Percentiles rank a stretch among this genome's conserved stretches.
phyloP scores from a whole-genome alignment of 1,140 invertebrate genomes.

The Ptiloglossa arizonensis region DNA sequence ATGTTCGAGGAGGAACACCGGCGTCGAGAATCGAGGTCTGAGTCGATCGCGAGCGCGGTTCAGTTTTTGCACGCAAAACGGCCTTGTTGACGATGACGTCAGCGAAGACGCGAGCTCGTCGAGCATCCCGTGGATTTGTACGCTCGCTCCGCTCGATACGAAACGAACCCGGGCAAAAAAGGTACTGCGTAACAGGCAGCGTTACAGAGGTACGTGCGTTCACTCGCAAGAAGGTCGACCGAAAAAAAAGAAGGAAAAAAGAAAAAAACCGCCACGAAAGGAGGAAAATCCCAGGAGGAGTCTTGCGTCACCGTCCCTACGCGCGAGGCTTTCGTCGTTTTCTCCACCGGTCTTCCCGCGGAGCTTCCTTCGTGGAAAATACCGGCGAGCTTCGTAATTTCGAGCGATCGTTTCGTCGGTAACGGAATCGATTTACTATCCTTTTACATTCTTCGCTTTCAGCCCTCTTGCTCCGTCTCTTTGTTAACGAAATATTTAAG shows the following conservation, averaged over 20 bases:
- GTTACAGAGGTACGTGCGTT: conserved; percentile 69
- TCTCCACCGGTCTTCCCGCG: background rate
- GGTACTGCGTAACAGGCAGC: conserved; percentile 68
- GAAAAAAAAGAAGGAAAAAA: conserved; percentile 66
- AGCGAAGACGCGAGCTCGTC: conserved; percentile 47
- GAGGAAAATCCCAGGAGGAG: conserved; percentile 63
- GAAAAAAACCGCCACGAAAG: conserved; percentile 46
- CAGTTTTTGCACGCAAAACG: conserved; percentile 50
- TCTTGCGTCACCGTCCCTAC: conserved; percentile 19
- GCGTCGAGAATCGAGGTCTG: background rate
- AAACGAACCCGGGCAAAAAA: conserved; percentile 58
- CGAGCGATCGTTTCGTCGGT: too few species aligned
- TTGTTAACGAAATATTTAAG: too few species aligned
- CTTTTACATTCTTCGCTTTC: too few species aligned
- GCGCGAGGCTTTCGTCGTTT: conserved; percentile 1
- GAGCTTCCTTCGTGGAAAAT: background rate
- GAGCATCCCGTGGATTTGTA: conserved; percentile 45
- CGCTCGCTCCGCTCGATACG: conserved; percentile 27
- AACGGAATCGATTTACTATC: too few species aligned
- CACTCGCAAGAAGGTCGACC: conserved; percentile 64
- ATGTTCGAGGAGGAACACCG: background rate
- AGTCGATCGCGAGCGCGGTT: conserved; percentile 25
- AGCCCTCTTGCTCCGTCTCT: too few species aligned
- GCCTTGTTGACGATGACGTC: conserved; percentile 49
- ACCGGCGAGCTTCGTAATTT: background rate